Conservation (phyloP, 2,888 invertebrate species). For the Andrena minutula region DNA sequence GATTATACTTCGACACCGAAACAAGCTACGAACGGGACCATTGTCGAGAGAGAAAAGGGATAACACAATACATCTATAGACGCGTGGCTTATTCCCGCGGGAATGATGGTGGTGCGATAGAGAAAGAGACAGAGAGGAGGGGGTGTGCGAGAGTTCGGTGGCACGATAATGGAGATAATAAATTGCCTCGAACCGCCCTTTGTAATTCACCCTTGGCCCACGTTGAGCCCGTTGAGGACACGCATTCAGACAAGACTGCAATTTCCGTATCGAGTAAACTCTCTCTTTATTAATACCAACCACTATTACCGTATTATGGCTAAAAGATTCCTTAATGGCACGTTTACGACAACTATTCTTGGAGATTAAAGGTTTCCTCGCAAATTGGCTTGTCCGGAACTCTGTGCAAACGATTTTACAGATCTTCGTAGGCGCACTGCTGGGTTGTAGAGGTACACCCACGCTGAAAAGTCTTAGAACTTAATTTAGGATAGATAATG, state of each 20-base stretch:
- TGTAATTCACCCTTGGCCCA: slow-evolving; percentile 66
- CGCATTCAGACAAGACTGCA: slow-evolving; percentile 40
- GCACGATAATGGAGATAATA: slow-evolving; percentile 79
- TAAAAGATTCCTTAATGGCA: background rate
- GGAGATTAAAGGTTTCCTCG: slow-evolving; percentile 3
- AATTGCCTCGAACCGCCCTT: slow-evolving; percentile 72
- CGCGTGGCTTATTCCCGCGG: slow-evolving; percentile 58
- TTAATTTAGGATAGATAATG: no score
- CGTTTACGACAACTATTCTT: background rate
- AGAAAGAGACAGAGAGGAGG: slow-evolving; percentile 49
- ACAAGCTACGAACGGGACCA: slow-evolving; percentile 54
- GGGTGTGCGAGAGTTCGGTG: slow-evolving; percentile 65
- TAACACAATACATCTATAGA: slow-evolving; percentile 51
- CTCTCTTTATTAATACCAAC: slow-evolving; percentile 47
- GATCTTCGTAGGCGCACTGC: background rate
- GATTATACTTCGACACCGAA: slow-evolving; percentile 59
- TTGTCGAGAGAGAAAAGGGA: slow-evolving; percentile 66
- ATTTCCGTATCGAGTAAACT: slow-evolving; percentile 51
- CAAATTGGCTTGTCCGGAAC: background rate
- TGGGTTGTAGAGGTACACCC: background rate
- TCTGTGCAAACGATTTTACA: background rate
- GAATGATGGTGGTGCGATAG: slow-evolving; percentile 44
- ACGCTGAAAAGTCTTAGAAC: no score
- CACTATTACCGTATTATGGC: slow-evolving; percentile 26
- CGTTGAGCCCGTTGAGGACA: slow-evolving; percentile 51